Evolutionary conservation across 2,797 vertebrate genomes (phyloP), one percentile per base, ranked within the genome.

Genomic region (Pantherophis alleghaniensis): DNA sequence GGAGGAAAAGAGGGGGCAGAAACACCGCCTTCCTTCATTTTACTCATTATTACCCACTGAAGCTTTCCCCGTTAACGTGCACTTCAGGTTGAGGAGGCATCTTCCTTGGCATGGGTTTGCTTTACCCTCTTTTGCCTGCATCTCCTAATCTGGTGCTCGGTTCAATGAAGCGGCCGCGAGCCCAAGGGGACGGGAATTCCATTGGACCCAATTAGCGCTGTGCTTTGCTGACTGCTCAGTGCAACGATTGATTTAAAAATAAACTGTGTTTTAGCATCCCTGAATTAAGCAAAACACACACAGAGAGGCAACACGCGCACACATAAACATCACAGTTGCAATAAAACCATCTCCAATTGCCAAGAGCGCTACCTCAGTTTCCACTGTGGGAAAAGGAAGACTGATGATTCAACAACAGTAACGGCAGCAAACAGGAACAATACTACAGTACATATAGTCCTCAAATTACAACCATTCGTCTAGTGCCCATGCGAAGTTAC

Each of bases 181-280:
- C 97, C 93, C 97, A 4, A 22, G 95, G 96, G 94, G 95, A 93
- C 61, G 61, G 94, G 97, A 97, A 97, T 97, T 98, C 97, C 97
- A 97, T 96, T 97, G 98, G 97, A 98, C 97, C 97, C 97, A 98
- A 98, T 98, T 98, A 98, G 97, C 97, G 97, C 96, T 88, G 93
- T 91, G 96, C 96, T 97, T 98, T 91, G 97, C 97, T 94, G 94
- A 96, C 96, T 97, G 94, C 95, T 95, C 95, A 93, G 92, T 2
- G 24, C 96, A 95, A 95, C 94, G 94, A 97, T 97, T 97, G 96
- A 97, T 97, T 97, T 89, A 96, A 96, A 97, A 97, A 97, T 97
- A 98, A 97, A 92, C 96, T 94, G 95, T 93, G 94, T 96, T 97
- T 97, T 97, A 97, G 97, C 96, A 95, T 95, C 94, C 32, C 61